A percentile compares a stretch with the other conserved stretches of the same genome.
These are phyloP conservation scores for Ammospiza caudacuta DNA, from an alignment of 2,113 vertebrate genomes.

Conservation along the genomic window DNA sequence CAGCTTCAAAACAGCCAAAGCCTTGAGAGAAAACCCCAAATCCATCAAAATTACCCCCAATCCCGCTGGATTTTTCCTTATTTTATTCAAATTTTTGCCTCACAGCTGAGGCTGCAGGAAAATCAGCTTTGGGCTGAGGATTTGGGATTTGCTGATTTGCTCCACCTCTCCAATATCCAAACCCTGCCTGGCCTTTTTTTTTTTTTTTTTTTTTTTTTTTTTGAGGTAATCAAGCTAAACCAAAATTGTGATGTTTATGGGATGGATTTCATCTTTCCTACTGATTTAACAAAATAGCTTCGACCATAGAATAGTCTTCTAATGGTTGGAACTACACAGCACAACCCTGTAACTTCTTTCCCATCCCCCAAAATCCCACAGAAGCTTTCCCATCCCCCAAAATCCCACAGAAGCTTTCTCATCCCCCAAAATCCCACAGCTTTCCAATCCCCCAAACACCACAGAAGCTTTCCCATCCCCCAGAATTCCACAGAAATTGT, in stretches of 20 bases:
- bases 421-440: background rate
- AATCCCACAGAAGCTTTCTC: background rate
- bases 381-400: background rate
- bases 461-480: background rate
- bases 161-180: background rate
- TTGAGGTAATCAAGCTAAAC: background rate
- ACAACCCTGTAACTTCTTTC: background rate
- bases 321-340: background rate
- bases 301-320: fast-evolving
- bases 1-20: background rate
- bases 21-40: background rate
- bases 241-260: fast-evolving
- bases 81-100: background rate
- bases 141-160: background rate
- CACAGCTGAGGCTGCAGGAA: background rate
- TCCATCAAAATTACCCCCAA: background rate
- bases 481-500: background rate
- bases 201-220: background rate
- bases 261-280: background rate
- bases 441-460: no score
- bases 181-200: background rate
- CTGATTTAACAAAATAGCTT: fast-evolving
- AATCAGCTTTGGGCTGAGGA: background rate
- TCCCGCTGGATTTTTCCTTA: fast-evolving
- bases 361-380: background rate